A percentile compares a stretch with the other conserved stretches of the same genome.
phyloP scores from a whole-genome alignment of 2,888 invertebrate genomes.

The Leptarthrus brevirostris region DNA sequence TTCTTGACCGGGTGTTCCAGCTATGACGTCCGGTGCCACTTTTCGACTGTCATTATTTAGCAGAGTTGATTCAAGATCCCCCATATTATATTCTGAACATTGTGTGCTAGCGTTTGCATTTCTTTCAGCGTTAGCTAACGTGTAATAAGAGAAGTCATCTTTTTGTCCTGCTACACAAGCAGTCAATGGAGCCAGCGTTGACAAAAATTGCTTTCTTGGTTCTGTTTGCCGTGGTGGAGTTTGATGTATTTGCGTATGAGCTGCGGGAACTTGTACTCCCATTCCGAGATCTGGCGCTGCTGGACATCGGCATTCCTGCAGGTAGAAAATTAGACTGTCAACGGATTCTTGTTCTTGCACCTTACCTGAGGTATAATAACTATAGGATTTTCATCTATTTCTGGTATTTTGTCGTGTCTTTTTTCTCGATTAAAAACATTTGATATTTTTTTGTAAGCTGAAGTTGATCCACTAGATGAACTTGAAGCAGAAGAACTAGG shows the following conservation, averaged over 20 bases:
- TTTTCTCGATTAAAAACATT: conserved; percentile 67
- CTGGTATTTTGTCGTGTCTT: conserved; percentile 67
- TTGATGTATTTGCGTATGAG: conserved; percentile 66
- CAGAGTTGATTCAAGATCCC: conserved; percentile 71
- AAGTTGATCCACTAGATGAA: conserved; percentile 71
- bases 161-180: conserved; percentile 78
- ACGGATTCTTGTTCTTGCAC: background rate
- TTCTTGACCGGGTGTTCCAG: conserved; percentile 72
- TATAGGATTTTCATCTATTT: conserved; percentile 67
- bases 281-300: conserved; percentile 71
- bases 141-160: conserved; percentile 72
- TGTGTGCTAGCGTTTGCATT: conserved; percentile 72
- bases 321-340: background rate
- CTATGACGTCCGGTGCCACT: conserved; percentile 82
- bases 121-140: conserved; percentile 71
- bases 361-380: conserved; percentile 67
- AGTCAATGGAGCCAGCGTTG: conserved; percentile 81
- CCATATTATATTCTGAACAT: conserved; percentile 76
- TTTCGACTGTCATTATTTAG: conserved; percentile 70
- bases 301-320: conserved; percentile 66
- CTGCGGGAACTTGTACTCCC: conserved; percentile 68
- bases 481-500: conserved; percentile 71
- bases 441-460: conserved; percentile 73
- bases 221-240: conserved; percentile 70
- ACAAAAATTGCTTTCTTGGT: conserved; percentile 80